phyloP scores from a whole-genome alignment of 2,113 vertebrate genomes.

The Odocoileus virginianus region DNA sequence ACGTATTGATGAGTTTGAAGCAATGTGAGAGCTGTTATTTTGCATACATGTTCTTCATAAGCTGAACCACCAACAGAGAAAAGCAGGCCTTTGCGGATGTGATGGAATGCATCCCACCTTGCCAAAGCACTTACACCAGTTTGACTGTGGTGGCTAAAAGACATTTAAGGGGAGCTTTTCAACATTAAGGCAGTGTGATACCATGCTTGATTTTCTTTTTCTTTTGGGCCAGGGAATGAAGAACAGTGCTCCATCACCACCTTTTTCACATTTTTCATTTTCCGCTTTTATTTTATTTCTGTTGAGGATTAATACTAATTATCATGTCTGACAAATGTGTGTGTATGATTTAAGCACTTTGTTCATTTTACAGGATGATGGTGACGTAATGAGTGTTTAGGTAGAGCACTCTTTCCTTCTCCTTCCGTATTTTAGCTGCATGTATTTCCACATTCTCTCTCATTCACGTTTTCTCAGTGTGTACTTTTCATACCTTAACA shows the following conservation, averaged over 20 bases:
- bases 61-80: constrained; percentile 88
- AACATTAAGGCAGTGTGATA: constrained; percentile 76
- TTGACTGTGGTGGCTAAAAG: constrained; percentile 79
- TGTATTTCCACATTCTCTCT: constrained; percentile 14
- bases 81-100: constrained; percentile 84
- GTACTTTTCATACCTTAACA: background rate
- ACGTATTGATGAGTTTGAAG: constrained; percentile 98
- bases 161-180: constrained; percentile 72
- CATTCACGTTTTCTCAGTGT: background rate
- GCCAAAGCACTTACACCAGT: constrained; percentile 91
- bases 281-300: background rate
- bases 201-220: constrained; percentile 60
- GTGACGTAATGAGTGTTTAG: constrained; percentile 17
- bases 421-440: background rate
- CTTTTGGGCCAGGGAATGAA: constrained; percentile 61
- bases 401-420: background rate
- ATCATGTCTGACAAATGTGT: constrained; percentile 73
- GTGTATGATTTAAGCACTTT: constrained; percentile 69
- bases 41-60: constrained; percentile 83
- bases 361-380: constrained; percentile 58
- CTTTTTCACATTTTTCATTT: constrained; percentile 67
- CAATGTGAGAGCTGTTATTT: constrained; percentile 91
- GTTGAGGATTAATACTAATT: constrained; percentile 70
- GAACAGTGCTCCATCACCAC: constrained; percentile 50
- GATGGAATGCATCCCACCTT: constrained; percentile 86